These are phyloP conservation scores for Symphodus melops DNA, from an alignment of 2,113 vertebrate genomes.

Conservation along the genomic window DNA sequence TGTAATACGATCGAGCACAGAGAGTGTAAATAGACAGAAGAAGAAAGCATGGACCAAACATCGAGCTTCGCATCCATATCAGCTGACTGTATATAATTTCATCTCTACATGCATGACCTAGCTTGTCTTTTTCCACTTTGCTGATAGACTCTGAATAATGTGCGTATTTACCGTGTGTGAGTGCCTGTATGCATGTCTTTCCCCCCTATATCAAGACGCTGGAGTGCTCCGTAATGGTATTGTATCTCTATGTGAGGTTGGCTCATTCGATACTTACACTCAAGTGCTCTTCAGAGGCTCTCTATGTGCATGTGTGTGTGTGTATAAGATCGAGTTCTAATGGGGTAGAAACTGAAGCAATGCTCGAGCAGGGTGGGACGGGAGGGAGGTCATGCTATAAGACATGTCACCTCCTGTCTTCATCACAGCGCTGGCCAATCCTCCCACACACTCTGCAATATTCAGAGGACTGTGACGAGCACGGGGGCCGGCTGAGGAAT, in stretches of 20 bases:
- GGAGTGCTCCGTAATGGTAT: slow-evolving; percentile 57
- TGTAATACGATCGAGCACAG: background rate
- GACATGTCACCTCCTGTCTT: slow-evolving; percentile 71
- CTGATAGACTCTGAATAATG: slow-evolving; percentile 29
- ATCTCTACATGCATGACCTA: slow-evolving; percentile 52
- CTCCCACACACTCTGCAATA: slow-evolving; percentile 47
- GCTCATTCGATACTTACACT: slow-evolving; percentile 26
- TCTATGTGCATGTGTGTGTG: slow-evolving; percentile 25
- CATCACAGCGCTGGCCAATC: slow-evolving; percentile 59
- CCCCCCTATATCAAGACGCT: slow-evolving; percentile 18
- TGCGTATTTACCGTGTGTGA: slow-evolving; percentile 23
- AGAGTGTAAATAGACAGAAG: slow-evolving; percentile 4
- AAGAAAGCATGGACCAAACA: background rate
- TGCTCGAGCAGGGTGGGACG: slow-evolving; percentile 54
- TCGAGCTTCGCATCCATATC: slow-evolving; percentile 24
- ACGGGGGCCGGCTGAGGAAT: slow-evolving; percentile 1
- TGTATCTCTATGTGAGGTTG: slow-evolving; percentile 47
- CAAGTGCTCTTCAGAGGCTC: slow-evolving; percentile 44
- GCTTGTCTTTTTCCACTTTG: slow-evolving; percentile 27
- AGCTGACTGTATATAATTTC: slow-evolving; percentile 29
- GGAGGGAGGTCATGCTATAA: slow-evolving; percentile 69
- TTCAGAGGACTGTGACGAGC: slow-evolving; percentile 20
- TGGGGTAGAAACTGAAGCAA: slow-evolving; percentile 58
- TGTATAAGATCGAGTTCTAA: slow-evolving; percentile 46
- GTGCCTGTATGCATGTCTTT: slow-evolving; percentile 5